Base-by-base conservation (phyloP, 1,140 invertebrate species). In the Drosophila azteca region DNA sequence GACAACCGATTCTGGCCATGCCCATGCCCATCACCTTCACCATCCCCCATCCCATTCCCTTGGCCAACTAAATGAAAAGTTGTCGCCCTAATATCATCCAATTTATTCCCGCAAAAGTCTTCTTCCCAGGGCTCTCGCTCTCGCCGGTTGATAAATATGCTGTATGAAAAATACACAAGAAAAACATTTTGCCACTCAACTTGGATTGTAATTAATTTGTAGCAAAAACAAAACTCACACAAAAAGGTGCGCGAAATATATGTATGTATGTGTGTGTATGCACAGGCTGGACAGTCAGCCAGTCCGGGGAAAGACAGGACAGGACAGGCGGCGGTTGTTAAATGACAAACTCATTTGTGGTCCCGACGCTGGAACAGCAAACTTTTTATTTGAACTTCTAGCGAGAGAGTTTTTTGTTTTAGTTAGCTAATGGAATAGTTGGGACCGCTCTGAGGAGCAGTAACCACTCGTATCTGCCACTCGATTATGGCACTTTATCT, bases 131-230 rank as follows among this genome's bases (percentile, higher is more conserved):
- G 68, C 77, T 35, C 48, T 11, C 1, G 9, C 31, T 48, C 17
- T 20, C 17, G n/a, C n/a, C n/a, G 13, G 58, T 75, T 87, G 80
- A 85, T 85, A 85, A 80, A 87, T 87, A 87, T 87, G 79, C 74
- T 67, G 76, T 62, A 85, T 81, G 49, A 80, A 71, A 76, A 81
- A 73, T 70, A 80, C 61, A 85, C 78, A 82, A 88, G 83, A 88
- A 65, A 67, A 87, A 78, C 83, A 88, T 88, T 88, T 84, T 81
- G 77, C 70, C 78, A 87, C 82, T 88, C 66, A 87, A 84, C 62
- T 82, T 78, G 80, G 76, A 79, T 79, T 72, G 83, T 87, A 87
- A 87, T 87, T 87, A 87, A 82, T 87, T 87, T 88, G 82, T 87
- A 53, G 51, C 41, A 53, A 55, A 44, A 67, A 64, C 67, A 62